Percentiles rank a stretch among this genome's conserved stretches.
phyloP scores from a whole-genome alignment of 2,888 invertebrate species.

The Lepidocyrtoides sp. region DNA sequence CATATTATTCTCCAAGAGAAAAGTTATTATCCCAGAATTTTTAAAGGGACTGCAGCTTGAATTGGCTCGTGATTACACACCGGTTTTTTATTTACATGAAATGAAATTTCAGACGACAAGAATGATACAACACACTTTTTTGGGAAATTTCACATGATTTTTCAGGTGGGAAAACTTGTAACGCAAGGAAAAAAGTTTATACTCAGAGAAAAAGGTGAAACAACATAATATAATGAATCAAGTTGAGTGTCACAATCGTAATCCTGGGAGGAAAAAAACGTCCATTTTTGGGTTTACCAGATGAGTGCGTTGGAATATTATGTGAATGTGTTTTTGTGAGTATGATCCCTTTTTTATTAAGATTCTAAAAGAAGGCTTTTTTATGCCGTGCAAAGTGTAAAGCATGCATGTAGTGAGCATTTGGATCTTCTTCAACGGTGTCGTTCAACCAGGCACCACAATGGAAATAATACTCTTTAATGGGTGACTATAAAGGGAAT shows the following conservation, averaged over 20 bases:
- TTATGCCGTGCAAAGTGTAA: not conserved
- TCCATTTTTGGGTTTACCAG: conserved; percentile 67
- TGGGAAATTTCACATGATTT: conserved; percentile 11
- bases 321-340: not conserved
- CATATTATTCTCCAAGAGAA: not conserved
- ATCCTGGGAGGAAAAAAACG: conserved; percentile 45
- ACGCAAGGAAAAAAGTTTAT: conserved; percentile 30
- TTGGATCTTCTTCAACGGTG: conserved; percentile 34
- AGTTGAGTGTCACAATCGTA: conserved; percentile 69
- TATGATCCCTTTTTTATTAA: conserved; percentile 36
- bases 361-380: conserved; percentile 10
- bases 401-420: not conserved
- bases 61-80: conserved; percentile 43
- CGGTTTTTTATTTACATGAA: not conserved
- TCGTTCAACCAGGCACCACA: not conserved
- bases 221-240: conserved; percentile 35
- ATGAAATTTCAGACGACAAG: not conserved
- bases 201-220: conserved; percentile 43
- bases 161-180: conserved; percentile 62
- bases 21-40: conserved; percentile 12
- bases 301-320: conserved; percentile 46
- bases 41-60: conserved; percentile 30
- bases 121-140: conserved; percentile 50
- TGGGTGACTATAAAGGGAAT: conserved; percentile 63
- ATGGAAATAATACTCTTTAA: conserved; percentile 44